Conservation (phyloP, 1,140 invertebrate species). For the Caenorhabditis briggsae region DNA sequence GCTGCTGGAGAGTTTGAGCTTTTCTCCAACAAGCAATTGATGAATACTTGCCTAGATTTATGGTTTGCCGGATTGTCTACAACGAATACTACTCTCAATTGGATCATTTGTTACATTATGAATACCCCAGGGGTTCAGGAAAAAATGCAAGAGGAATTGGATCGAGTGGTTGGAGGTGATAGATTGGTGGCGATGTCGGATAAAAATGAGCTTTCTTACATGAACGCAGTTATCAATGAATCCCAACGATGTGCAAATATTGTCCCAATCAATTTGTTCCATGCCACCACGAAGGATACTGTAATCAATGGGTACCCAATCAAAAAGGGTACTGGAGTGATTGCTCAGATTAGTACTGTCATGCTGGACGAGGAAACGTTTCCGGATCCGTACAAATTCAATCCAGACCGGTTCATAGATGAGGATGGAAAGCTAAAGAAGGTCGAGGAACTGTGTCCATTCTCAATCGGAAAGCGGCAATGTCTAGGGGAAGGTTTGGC, state of each 20-base stretch:
- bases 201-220: constrained; percentile 62
- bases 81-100: constrained; percentile 84
- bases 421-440: constrained; percentile 84
- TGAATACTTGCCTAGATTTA: constrained; percentile 57
- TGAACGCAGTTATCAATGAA: constrained; percentile 64
- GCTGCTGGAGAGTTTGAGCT: constrained; percentile 2
- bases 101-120: constrained; percentile 84
- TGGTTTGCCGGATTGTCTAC: constrained; percentile 80
- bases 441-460: constrained; percentile 74
- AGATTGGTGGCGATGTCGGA: constrained; percentile 72
- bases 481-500: constrained; percentile 60
- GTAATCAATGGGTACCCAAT: constrained; percentile 82
- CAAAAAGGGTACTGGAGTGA: constrained; percentile 83
- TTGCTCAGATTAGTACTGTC: constrained; percentile 88
- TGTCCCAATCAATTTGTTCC: constrained; percentile 62
- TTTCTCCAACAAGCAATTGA: constrained; percentile 59
- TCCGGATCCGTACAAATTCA: constrained; percentile 87
- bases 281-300: constrained; percentile 80
- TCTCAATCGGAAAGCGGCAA: constrained; percentile 53
- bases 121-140: constrained; percentile 80
- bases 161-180: constrained; percentile 71
- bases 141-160: constrained; percentile 78
- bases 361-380: constrained; percentile 87
- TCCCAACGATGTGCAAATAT: constrained; percentile 63
- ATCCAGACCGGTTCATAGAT: constrained; percentile 86